Evolutionary conservation across 2,797 vertebrate species (phyloP).

Genomic region (Acomys russatus): DNA sequence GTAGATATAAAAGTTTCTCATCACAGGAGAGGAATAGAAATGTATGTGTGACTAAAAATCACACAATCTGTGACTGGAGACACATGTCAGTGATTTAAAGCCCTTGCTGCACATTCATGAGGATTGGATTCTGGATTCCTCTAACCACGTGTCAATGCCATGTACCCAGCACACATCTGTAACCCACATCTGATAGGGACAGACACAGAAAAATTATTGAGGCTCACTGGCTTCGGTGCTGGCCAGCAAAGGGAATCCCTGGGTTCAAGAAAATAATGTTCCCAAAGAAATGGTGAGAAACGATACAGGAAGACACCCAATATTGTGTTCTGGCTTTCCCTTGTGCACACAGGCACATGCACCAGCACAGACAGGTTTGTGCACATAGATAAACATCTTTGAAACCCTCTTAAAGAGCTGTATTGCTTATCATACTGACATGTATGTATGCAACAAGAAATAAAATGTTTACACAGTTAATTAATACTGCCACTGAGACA

Average conservation of each 20-base stretch:
- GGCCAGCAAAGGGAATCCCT: background rate
- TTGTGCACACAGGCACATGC: background rate
- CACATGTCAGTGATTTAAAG: background rate
- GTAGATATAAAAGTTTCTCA: background rate
- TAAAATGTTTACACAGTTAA: background rate
- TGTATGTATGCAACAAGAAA: background rate
- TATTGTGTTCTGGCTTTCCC: background rate
- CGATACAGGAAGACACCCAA: too few relatives aligned
- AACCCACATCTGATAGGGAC: background rate
- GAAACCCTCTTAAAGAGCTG: background rate
- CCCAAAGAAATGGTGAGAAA: background rate
- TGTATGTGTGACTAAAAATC: background rate
- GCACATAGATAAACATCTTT: background rate
- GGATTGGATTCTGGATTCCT: background rate
- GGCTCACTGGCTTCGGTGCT: background rate
- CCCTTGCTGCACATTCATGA: background rate
- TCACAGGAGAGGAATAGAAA: background rate
- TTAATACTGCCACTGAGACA: background rate
- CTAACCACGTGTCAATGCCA: background rate
- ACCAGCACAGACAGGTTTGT: too few relatives aligned
- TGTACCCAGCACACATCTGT: background rate
- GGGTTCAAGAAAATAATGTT: background rate
- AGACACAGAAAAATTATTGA: background rate
- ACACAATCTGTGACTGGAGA: background rate
- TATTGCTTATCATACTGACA: background rate